These are phyloP conservation scores for Melanaphis sacchari DNA, from an alignment of 1,140 invertebrate genomes.

Conservation along the genomic window DNA sequence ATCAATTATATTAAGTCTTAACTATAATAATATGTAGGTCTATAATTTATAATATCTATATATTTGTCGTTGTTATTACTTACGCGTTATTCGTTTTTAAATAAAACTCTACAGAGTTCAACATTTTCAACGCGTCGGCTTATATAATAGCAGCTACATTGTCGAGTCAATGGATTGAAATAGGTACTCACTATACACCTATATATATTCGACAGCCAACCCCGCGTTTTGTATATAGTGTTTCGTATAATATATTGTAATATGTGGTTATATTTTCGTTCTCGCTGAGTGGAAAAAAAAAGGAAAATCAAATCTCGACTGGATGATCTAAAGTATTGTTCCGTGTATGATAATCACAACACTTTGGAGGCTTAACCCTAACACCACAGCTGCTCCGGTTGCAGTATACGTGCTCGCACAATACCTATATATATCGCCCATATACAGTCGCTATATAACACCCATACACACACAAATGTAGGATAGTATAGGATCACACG, in stretches of 20 bases:
- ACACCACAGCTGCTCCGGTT: background rate
- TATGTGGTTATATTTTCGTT: background rate
- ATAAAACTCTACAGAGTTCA: background rate
- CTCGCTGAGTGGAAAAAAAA: background rate
- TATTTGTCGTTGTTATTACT: background rate
- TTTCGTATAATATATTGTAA: background rate
- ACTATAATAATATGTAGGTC: background rate
- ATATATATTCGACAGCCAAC: background rate
- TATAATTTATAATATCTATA: background rate
- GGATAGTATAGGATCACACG: background rate
- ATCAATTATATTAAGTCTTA: background rate
- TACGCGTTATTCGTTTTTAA: background rate
- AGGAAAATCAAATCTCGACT: background rate
- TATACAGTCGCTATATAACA: background rate
- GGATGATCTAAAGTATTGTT: conserved; percentile 16
- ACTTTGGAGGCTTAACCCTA: conserved; percentile 18
- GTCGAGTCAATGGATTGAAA: background rate
- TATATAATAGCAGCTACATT: background rate
- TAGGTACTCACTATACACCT: background rate
- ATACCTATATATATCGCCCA: background rate
- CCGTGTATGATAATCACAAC: background rate
- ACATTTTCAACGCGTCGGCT: background rate
- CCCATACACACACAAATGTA: background rate
- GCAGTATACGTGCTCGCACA: background rate
- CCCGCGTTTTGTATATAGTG: background rate